Base-by-base conservation (phyloP, 2,888 invertebrate genomes). In the Melitaea athalia region DNA sequence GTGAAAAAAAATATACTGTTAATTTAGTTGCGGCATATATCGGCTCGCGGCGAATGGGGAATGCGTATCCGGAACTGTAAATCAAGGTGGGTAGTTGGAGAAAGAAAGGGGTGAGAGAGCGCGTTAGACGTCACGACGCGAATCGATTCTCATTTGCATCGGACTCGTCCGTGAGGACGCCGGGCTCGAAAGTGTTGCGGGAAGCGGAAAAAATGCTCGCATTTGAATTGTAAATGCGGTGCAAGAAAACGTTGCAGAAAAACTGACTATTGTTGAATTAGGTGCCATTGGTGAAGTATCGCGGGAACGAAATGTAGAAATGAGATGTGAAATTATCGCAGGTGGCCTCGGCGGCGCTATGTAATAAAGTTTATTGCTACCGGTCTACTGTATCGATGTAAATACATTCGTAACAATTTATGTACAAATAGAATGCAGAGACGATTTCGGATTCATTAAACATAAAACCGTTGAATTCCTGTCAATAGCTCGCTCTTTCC, bases 131-230 rank as follows among this genome's bases (percentile, higher is more conserved):
- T 91, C 90, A 90, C 83, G 75, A 79, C 77, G 78, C 76, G 86
- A 90, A 87, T 92, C 92, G 90, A 91, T 91, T 82, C 89, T 92
- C 87, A 92, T 92, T 92, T 92, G 89, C 92, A 92, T 92, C 84
- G 75, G 81, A 81, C 85, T 82, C 85, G 89, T 81, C 89, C 85
- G 76, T 85, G 80, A 80, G 91, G 89, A 91, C 91, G 91, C 88
- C 90, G 87, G 86, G 85, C 85, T 91, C 81, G 89, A 90, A 89
- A 90, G 91, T 91, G 91, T 91, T 88, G 90, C 84, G 82, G 82
- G 78, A 81, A 80, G 78, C 78, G 79, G 82, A 88, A 89, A 90
- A 89, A 91, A 92, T 85, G 81, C 78, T 78, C 82, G 79, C 85
- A 90, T 92, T 92, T 88, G 89, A 89, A 90, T 91, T 91, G 89